Percentiles rank a stretch among this genome's conserved stretches.
phyloP scores from a whole-genome alignment of 2,113 vertebrate genomes.

The Oncorhynchus keta region DNA sequence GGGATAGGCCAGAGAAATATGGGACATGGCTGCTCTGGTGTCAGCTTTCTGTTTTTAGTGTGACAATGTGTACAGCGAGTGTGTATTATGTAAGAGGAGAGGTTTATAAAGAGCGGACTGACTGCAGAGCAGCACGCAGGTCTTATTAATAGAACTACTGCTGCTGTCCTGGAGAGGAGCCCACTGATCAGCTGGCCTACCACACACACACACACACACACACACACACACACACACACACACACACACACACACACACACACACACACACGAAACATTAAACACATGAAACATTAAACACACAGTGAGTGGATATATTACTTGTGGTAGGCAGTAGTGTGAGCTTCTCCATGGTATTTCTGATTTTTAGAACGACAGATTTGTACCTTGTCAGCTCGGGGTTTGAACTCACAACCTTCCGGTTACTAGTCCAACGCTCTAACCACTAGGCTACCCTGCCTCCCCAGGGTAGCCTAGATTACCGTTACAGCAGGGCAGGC shows the following conservation, averaged over 20 bases:
- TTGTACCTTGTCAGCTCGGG: too few relatives aligned
- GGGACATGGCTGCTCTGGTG: too few relatives aligned
- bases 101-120: not conserved
- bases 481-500: constrained; percentile 31
- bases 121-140: not conserved
- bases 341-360: constrained; percentile 38
- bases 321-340: constrained; percentile 14
- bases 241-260: too few relatives aligned
- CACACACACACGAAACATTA: constrained; percentile 17
- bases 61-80: not conserved
- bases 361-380: too few relatives aligned
- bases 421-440: too few relatives aligned
- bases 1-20: not conserved
- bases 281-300: not conserved
- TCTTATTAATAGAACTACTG: constrained; percentile 1
- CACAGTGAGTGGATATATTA: not conserved
- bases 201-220: not conserved
- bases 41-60: too few relatives aligned
- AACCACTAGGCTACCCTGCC: too few relatives aligned
- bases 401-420: too few relatives aligned
- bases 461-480: too few relatives aligned
- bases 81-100: not conserved
- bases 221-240: too few relatives aligned
- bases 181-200: constrained; percentile 1
- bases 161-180: not conserved